Base-by-base conservation (phyloP, 1,140 invertebrate genomes). In the Oreohelix idahoensis region DNA sequence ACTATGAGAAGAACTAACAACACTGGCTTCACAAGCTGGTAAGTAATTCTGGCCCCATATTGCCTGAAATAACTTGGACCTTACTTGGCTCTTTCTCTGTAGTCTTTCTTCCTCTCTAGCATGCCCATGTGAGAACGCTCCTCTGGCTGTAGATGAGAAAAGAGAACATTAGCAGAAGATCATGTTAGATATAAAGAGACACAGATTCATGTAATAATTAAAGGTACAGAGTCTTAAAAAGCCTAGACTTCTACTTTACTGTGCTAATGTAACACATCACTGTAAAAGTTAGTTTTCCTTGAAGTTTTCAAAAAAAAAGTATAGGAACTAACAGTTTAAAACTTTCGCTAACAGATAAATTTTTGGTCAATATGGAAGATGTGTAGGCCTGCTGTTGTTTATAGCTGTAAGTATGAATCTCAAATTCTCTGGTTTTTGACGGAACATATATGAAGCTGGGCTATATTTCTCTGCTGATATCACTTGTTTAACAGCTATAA, bases 101-200 rank as follows among this genome's bases (percentile, higher is more conserved):
- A 99, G 92, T 99, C 98, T 91, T 99, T 98, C 89, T 98, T 98
- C 93, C 99, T 99, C 89, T 99, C 97, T 0, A 99, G 92, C 35
- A 97, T 92, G 36, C 98, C 98, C 29, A 99, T 92, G 91, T 98
- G 95, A 89, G 95, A 93, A 74, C 98, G 93, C 0, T 93, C 92
- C 86, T 96, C 95, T 0, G 96, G 97, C 93, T 99, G 96, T 90
- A 96, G 96, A 81, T 79, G 39, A 78, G 84, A 71, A 49, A 20
- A 70, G 17, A 10, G 10, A n/a, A 70, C 20, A 10, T 51, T 23
- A 36, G 35, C 11, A 45, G 20, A 51, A 29, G 5, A 49, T 11
- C 10, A 51, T 23, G 17, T 17, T 51, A 13, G 42, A 45, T n/a
- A n/a, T n/a, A n/a, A n/a, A n/a, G n/a, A n/a, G n/a, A n/a, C 29